Evolutionary conservation across 2,113 vertebrate genomes (phyloP).

Genomic region (Acrocephalus arundinaceus): DNA sequence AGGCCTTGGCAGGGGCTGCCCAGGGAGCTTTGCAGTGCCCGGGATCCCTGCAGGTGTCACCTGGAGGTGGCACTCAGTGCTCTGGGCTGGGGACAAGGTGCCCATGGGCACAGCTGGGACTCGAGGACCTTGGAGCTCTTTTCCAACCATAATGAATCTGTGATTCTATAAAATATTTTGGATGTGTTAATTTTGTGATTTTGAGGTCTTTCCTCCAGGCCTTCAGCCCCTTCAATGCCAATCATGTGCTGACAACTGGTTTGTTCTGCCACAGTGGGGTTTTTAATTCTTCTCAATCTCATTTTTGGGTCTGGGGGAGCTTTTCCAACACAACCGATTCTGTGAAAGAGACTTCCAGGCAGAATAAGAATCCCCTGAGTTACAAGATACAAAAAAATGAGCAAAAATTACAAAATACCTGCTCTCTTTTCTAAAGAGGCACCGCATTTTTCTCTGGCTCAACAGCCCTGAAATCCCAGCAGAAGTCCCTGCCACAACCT

Average conservation of each 20-base stretch:
- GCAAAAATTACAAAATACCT: neutral
- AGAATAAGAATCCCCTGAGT: neutral
- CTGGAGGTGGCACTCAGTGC: neutral
- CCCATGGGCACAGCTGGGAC: neutral
- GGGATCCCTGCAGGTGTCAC: neutral
- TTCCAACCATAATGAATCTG: too few relatives aligned
- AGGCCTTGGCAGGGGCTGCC: neutral
- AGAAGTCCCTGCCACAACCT: neutral
- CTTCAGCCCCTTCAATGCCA: neutral
- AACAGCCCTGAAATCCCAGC: neutral
- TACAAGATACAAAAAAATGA: neutral
- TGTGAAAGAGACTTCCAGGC: neutral
- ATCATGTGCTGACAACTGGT: neutral
- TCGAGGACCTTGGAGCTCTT: rapidly evolving
- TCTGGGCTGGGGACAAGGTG: neutral
- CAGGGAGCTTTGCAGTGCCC: neutral
- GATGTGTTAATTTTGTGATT: neutral
- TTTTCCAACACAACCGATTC: neutral
- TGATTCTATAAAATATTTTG: neutral
- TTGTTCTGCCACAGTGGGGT: neutral
- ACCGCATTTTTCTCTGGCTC: neutral
- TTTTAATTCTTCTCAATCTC: neutral
- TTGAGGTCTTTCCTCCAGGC: neutral
- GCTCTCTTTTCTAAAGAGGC: neutral
- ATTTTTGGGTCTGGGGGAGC: neutral